Evolutionary conservation across 2,888 invertebrate species (phyloP), one percentile per base, ranked within the genome.

Genomic region (Oscheius sp.): DNA sequence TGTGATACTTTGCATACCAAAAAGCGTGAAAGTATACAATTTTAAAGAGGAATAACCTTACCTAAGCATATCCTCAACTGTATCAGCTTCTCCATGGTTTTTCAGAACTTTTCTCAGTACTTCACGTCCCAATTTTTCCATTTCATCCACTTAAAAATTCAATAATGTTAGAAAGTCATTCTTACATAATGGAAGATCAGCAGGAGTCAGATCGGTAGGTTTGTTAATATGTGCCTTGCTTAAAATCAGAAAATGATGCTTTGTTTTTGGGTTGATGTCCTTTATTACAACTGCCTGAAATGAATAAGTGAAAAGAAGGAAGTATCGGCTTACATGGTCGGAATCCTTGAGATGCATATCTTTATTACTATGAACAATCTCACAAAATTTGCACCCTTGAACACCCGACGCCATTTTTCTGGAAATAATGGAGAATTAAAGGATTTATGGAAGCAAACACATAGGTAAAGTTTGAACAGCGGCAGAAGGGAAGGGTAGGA

Each of bases 211-310:
- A 24, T 79, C 80, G 32, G 87, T 87, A 3, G 87, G 85, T 71
- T 86, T 82, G 44, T 75, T 68, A 24, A 87, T 85, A 75, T 88
- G 88, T 24, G 77, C 70, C 36, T 85, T 85, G 9, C 87, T 85
- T 57, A 87, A 77, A 9, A 87, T 85, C n/a, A 88, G 80, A 66
- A 83, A 87, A 64, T 88, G 88, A 70, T 87, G 86, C 0, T 75
- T 74, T 0, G 87, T 80, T 45, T 87, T 87, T 12, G 88, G 87
- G 50, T 80, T 80, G 45, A 85, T 86, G 74, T 88, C 88, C 50
- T 75, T 71, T 71, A 88, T 86, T 3, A 38, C 22, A 20, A 67
- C 59, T 17, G 57, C 67, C 67, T 65, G 36, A 20, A 67, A 56
- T 17, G 8, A 47, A 14, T 4, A 20, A 8, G 49, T 33, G 8